Evolutionary conservation across 1,140 invertebrate species (phyloP).

Genomic region (Sminthurinus signatus): DNA sequence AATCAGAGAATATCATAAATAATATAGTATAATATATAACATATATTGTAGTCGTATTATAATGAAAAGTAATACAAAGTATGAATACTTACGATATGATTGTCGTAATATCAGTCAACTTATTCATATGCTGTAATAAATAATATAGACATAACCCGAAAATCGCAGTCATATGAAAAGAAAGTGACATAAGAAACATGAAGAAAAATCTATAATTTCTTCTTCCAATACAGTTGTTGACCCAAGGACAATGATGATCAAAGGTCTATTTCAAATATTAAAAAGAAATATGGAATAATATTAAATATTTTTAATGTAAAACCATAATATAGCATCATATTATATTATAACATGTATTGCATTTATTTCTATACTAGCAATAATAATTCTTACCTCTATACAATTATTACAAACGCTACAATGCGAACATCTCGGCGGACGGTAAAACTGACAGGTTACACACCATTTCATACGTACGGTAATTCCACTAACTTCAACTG

Average conservation of each 20-base stretch:
- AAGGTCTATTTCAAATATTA: slow-evolving; percentile 81
- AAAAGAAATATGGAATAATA: slow-evolving; percentile 17
- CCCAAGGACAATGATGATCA: slow-evolving; percentile 99
- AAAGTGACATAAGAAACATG: slow-evolving; percentile 93
- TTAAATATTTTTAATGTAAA: no score
- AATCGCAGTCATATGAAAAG: slow-evolving; percentile 94
- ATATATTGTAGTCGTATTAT: no score
- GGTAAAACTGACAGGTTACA: slow-evolving; percentile 98
- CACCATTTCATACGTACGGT: slow-evolving; percentile 99
- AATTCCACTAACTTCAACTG: slow-evolving; percentile 95
- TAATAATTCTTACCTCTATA: slow-evolving; percentile 80
- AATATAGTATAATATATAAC: no score
- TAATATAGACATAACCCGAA: slow-evolving; percentile 88
- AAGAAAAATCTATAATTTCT: slow-evolving; percentile 98
- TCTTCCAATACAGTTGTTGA: slow-evolving; percentile 99
- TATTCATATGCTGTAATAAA: slow-evolving; percentile 76
- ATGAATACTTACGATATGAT: slow-evolving; percentile 89
- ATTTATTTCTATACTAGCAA: no score
- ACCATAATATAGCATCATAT: no score
- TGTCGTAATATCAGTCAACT: slow-evolving; percentile 68
- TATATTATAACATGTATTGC: no score
- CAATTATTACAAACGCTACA: slow-evolving; percentile 99
- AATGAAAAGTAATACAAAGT: slow-evolving; percentile 3
- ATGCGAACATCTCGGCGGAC: slow-evolving; percentile 95
- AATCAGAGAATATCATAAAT: no score